These are phyloP conservation scores for Sander vitreus DNA, from an alignment of 2,113 vertebrate genomes.

Conservation along the genomic window DNA sequence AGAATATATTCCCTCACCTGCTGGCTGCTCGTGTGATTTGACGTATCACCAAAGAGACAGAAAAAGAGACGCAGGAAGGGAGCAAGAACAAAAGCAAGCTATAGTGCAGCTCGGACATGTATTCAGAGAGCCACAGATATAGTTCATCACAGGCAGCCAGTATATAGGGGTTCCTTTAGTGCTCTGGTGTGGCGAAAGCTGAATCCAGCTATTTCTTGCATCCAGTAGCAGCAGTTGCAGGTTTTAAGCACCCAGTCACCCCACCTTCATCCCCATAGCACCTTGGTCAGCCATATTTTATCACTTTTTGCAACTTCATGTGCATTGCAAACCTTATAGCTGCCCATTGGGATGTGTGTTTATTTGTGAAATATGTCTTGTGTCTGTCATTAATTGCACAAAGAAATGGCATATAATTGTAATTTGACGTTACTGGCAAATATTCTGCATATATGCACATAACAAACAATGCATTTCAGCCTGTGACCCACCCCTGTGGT, in stretches of 20 bases:
- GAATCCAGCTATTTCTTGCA: constrained; percentile 27
- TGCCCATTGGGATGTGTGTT: too few species aligned
- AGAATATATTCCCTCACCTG: constrained; percentile 57
- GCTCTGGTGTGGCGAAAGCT: neutral
- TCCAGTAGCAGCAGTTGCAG: constrained; percentile 19
- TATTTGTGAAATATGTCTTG: neutral
- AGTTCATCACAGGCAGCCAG: constrained; percentile 1
- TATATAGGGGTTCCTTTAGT: neutral
- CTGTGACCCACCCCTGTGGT: constrained; percentile 35
- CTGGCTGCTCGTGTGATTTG: constrained; percentile 44
- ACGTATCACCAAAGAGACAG: constrained; percentile 40
- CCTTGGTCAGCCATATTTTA: constrained; percentile 7
- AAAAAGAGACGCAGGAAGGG: neutral
- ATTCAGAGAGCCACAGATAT: neutral
- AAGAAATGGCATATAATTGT: neutral
- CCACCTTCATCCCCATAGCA: constrained; percentile 17
- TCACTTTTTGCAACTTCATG: constrained; percentile 6
- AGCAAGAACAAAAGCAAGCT: neutral
- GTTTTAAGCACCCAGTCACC: constrained; percentile 9
- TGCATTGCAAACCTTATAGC: neutral
- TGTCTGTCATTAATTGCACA: constrained; percentile 8
- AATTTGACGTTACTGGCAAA: constrained; percentile 17
- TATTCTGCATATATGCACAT: neutral
- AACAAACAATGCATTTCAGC: constrained; percentile 33
- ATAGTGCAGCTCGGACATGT: neutral